These are phyloP conservation scores for Thymallus thymallus DNA, from an alignment of 2,113 vertebrate genomes.

Conservation along the genomic window DNA sequence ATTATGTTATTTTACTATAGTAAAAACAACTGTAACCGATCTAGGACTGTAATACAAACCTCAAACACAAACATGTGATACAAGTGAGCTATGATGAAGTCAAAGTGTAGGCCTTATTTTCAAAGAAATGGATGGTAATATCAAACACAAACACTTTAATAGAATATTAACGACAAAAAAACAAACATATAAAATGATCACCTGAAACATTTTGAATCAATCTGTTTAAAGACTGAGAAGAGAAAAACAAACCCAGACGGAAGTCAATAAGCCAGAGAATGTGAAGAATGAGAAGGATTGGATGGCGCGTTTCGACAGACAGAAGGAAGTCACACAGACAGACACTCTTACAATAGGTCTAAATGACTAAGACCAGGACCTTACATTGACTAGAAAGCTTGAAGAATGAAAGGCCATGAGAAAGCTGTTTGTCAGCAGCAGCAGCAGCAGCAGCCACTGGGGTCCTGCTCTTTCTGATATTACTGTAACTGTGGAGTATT, in stretches of 20 bases:
- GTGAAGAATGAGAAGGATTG: neutral
- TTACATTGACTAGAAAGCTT: neutral
- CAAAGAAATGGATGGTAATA: too few species aligned
- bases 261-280: neutral
- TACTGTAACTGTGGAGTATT: neutral
- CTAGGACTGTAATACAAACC: too few species aligned
- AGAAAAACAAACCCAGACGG: neutral
- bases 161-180: too few species aligned
- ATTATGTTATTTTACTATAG: too few species aligned
- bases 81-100: too few species aligned
- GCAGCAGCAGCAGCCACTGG: neutral
- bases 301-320: neutral
- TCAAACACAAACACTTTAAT: too few species aligned
- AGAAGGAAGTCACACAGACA: neutral
- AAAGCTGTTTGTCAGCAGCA: neutral
- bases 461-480: neutral
- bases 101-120: too few species aligned
- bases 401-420: neutral
- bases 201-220: too few species aligned
- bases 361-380: neutral
- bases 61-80: too few species aligned
- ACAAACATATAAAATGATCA: too few species aligned
- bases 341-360: slow-evolving; percentile 6
- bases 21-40: too few species aligned
- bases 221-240: neutral